Evolutionary conservation across 2,113 vertebrate species (phyloP), one percentile per base, ranked within the genome.

Genomic region (Odocoileus virginianus): DNA sequence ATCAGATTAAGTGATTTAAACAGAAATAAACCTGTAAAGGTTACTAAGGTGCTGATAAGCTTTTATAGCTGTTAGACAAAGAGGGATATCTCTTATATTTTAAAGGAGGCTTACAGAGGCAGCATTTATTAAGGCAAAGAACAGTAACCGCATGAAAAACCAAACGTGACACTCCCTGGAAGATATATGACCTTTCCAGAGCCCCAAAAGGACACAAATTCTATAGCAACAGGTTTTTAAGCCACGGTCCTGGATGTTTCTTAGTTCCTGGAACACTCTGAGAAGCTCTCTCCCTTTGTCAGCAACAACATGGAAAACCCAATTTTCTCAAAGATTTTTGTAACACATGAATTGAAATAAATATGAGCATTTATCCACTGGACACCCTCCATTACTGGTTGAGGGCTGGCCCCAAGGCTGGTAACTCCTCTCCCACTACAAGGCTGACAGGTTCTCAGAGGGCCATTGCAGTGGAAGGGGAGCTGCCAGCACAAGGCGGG

Each of bases 1-100:
- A 95, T 88, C 93, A 95, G 83, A 96, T 95, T 91, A 86, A 91
- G 50, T 93, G 95, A 91, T 83, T 97, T 93, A 96, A 97, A 85
- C 94, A 96, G 67, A 95, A 95, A 95, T 76, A 82, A 96, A 95
- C 76, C 76, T 83, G n/a, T 79, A 83, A 88, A 61, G 43, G 57
- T 91, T 92, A 93, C 74, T 88, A 86, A 89, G 36, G 43, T 88
- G 16, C 33, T 87, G 58, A 78, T 92, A 95, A 96, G 81, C 81
- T 91, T 96, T 92, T 79, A 83, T 52, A 94, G 50, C 14, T 61
- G 33, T 57, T 76, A 90, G 78, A 97, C 82, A 87, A 97, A 96
- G 43, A 96, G 6, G 23, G 14, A 21, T 67, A 58, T 45, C 47
- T 30, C 91, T 96, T 60, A 54, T 91, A 89, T 92, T 84, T 95